These are phyloP conservation scores for Bombycilla garrulus DNA, from an alignment of 2,113 vertebrate genomes.

Conservation along the genomic window DNA sequence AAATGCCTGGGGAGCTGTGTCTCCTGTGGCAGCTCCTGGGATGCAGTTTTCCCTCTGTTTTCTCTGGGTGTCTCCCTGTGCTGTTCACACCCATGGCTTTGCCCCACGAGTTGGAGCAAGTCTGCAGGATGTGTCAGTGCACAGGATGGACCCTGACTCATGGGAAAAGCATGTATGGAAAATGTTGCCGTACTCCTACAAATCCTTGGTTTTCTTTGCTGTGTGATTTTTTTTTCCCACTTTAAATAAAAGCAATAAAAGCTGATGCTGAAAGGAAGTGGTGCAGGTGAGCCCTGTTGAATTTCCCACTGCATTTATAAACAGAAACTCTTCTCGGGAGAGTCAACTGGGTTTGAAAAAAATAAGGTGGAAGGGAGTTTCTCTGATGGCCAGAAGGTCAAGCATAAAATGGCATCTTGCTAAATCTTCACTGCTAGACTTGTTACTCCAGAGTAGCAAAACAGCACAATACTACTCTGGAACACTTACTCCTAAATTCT, in stretches of 20 bases:
- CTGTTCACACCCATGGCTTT: not conserved
- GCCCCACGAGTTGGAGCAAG: constrained; percentile 23
- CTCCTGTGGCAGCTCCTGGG: not conserved
- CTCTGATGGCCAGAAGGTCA: not conserved
- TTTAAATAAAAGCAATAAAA: constrained; percentile 21
- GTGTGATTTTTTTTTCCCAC: not conserved
- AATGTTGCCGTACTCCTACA: not conserved
- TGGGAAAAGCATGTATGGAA: constrained; percentile 10
- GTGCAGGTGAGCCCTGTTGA: not conserved
- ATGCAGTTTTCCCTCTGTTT: not conserved
- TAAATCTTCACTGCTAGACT: not conserved
- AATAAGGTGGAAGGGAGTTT: not conserved
- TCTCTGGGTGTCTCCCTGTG: not conserved
- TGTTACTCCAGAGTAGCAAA: not conserved
- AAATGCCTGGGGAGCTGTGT: not conserved
- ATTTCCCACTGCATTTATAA: not conserved
- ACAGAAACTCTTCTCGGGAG: not conserved
- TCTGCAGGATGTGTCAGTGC: constrained; percentile 12
- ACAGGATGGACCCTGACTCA: constrained; percentile 52
- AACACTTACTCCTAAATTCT: not conserved
- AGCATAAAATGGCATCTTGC: not conserved
- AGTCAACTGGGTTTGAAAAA: not conserved
- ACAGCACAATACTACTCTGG: not conserved
- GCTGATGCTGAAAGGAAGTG: not conserved
- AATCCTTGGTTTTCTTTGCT: not conserved